Conservation (phyloP, 2,888 invertebrate genomes). For the Limnephilus marmoratus region DNA sequence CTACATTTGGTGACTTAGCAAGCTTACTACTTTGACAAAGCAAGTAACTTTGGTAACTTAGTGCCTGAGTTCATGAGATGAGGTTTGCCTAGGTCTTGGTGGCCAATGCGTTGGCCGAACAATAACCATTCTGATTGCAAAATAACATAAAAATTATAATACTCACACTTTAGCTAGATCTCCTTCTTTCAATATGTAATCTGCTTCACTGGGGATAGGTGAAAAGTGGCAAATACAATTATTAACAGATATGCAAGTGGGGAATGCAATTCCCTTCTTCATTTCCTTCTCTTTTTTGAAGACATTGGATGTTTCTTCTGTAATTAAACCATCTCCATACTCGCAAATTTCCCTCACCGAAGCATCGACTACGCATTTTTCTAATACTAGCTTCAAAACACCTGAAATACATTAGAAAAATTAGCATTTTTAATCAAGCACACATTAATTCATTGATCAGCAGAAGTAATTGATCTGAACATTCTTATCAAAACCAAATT, state of each 20-base stretch:
- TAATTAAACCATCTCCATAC: slow-evolving; percentile 90
- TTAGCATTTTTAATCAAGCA: not conserved
- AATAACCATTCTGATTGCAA: too few species aligned
- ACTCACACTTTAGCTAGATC: slow-evolving; percentile 98
- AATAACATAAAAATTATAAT: slow-evolving; percentile 45
- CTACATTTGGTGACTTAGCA: too few species aligned
- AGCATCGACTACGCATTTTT: slow-evolving; percentile 90
- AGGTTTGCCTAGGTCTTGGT: too few species aligned
- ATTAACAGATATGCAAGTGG: slow-evolving; percentile 98
- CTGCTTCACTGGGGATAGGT: slow-evolving; percentile 94
- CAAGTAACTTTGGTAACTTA: too few species aligned
- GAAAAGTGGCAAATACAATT: slow-evolving; percentile 99
- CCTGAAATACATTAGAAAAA: slow-evolving; percentile 76
- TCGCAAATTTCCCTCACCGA: slow-evolving; percentile 95
- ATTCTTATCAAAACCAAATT: not conserved
- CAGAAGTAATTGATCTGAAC: not conserved
- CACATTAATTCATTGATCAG: not conserved
- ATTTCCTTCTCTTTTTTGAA: slow-evolving; percentile 99
- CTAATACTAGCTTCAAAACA: slow-evolving; percentile 91
- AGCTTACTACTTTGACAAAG: too few species aligned
- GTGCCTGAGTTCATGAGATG: too few species aligned
- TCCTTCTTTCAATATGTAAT: slow-evolving; percentile 90
- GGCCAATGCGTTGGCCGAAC: too few species aligned
- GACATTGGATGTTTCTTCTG: slow-evolving; percentile 95
- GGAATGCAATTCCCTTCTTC: slow-evolving; percentile 99